Conservation (phyloP, 2,113 vertebrate species). For the Eidolon helvum region DNA sequence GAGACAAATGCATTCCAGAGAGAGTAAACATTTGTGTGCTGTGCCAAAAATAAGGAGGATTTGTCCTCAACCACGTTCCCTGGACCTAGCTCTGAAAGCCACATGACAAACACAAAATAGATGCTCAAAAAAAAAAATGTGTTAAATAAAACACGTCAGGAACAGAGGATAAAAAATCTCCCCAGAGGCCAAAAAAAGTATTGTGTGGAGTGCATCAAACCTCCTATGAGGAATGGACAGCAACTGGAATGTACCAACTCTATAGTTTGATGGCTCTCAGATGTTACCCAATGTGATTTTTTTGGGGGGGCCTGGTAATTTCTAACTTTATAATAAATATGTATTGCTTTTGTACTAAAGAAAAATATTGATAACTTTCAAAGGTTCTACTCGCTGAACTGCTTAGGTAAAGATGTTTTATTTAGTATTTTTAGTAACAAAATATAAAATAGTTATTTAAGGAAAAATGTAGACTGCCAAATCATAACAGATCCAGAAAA, state of each 20-base stretch:
- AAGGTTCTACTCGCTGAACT: not conserved
- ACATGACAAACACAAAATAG: not conserved
- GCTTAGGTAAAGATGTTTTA: not conserved
- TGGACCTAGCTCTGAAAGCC: not conserved
- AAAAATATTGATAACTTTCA: not conserved
- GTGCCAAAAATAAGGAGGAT: not conserved
- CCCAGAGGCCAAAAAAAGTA: not conserved
- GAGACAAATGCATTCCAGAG: not conserved
- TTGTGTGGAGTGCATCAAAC: not conserved
- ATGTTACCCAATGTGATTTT: not conserved
- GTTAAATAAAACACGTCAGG: not conserved
- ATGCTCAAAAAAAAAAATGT: not conserved
- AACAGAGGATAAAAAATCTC: not conserved
- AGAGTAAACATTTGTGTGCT: not conserved
- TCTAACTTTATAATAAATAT: not conserved
- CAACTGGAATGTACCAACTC: not conserved
- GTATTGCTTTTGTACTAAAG: not conserved
- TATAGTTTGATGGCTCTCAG: not conserved
- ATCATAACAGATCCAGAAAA: not conserved
- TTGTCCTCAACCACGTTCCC: not conserved
- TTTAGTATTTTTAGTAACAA: not conserved
- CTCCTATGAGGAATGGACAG: not conserved
- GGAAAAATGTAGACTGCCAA: not conserved
- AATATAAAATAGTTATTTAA: not conserved
- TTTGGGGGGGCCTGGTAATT: not conserved